These are phyloP conservation scores for Atta cephalotes DNA, from an alignment of 1,140 invertebrate species.

Conservation along the genomic window DNA sequence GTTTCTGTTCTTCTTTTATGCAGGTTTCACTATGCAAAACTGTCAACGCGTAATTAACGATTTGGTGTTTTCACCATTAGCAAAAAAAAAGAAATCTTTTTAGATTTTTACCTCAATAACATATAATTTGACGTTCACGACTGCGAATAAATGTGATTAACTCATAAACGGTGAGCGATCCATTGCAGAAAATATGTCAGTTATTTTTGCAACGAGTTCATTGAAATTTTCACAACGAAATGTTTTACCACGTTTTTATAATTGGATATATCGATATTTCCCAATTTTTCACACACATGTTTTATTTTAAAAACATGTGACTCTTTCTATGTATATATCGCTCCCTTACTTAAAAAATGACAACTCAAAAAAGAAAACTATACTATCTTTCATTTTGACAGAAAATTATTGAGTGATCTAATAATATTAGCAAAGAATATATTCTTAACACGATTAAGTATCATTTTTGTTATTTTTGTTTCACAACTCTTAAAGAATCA, in stretches of 20 bases:
- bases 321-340: too few species aligned
- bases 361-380: too few species aligned
- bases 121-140: background rate
- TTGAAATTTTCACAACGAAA: background rate
- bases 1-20: slow-evolving; percentile 20
- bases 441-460: too few species aligned
- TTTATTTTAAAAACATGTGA: background rate
- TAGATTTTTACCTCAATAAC: slow-evolving; percentile 26
- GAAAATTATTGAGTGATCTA: too few species aligned
- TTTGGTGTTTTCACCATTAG: slow-evolving; percentile 27
- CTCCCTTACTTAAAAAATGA: too few species aligned
- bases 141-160: slow-evolving; percentile 24
- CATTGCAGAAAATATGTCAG: background rate
- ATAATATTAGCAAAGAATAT: too few species aligned
- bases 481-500: too few species aligned
- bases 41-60: slow-evolving; percentile 26
- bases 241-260: background rate
- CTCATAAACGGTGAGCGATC: background rate
- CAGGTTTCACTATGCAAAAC: slow-evolving; percentile 8
- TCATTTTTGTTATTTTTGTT: too few species aligned
- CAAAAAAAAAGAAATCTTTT: background rate
- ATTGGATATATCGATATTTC: background rate
- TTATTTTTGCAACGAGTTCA: slow-evolving; percentile 9
- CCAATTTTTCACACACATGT: background rate
- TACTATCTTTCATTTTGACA: too few species aligned